A percentile compares a stretch with the other conserved stretches of the same genome.
Conservation (phyloP, 1,140 invertebrate genomes). For the Drosophila nigrodunni region DNA sequence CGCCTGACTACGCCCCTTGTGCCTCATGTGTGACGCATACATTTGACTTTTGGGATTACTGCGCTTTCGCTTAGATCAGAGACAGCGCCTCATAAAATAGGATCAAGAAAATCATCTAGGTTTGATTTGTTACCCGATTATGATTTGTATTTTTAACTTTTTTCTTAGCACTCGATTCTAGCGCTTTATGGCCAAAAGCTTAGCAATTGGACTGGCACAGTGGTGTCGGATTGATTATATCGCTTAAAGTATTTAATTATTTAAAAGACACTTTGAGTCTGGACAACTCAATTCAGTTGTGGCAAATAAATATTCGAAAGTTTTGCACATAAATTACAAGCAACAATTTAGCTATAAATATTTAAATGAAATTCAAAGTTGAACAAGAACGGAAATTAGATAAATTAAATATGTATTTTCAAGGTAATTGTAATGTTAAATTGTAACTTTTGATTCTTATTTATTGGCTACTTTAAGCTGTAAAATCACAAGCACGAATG, state of each 20-base stretch:
- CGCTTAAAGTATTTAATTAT: too few species aligned
- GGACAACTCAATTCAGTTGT: too few species aligned
- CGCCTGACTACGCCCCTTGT: background rate
- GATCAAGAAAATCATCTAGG: constrained; percentile 44
- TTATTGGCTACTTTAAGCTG: background rate
- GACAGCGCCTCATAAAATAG: constrained; percentile 54
- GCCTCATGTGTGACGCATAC: constrained; percentile 8
- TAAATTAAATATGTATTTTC: background rate
- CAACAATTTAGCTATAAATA: background rate
- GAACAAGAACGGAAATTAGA: background rate
- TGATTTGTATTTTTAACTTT: constrained; percentile 64
- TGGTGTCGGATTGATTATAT: constrained; percentile 2
- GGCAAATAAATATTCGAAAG: too few species aligned
- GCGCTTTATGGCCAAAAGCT: constrained; percentile 13
- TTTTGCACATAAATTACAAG: too few species aligned
- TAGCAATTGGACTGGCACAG: constrained; percentile 27
- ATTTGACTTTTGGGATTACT: constrained; percentile 37
- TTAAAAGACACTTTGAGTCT: too few species aligned
- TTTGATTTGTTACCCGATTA: constrained; percentile 76
- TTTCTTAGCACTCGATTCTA: constrained; percentile 8
- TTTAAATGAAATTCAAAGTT: background rate
- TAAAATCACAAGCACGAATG: constrained; percentile 2
- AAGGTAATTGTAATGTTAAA: background rate
- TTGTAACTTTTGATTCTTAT: background rate
- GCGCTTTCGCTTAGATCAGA: constrained; percentile 23